A percentile compares a stretch with the other conserved stretches of the same genome.
Evolutionary conservation across 1,140 invertebrate genomes (phyloP).

Genomic region (Aphaenogaster rudis): DNA sequence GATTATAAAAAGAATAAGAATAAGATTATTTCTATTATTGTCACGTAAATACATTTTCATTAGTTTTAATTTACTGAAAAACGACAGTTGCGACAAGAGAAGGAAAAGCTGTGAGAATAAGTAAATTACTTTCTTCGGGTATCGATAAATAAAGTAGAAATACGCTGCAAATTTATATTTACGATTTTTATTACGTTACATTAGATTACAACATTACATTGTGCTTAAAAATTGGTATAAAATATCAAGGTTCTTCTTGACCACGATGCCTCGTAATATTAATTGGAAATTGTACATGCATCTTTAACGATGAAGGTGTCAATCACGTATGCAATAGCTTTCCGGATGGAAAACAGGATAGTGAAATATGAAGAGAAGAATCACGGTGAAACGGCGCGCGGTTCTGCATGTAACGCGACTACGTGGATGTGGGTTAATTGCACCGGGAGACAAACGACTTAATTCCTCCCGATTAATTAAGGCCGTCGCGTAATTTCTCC

Average conservation of each 20-base stretch:
- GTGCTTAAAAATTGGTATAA: not conserved
- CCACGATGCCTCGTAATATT: not conserved
- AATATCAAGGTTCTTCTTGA: not conserved
- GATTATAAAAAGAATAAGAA: not conserved
- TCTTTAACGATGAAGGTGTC: not conserved
- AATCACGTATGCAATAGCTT: not conserved
- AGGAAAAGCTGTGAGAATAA: not conserved
- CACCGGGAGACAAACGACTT: slow-evolving; percentile 82
- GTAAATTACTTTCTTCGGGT: not conserved
- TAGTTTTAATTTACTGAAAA: slow-evolving; percentile 12
- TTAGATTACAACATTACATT: not conserved
- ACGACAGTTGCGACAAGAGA: not conserved
- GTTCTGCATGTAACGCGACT: slow-evolving; percentile 50
- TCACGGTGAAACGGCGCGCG: slow-evolving; percentile 19
- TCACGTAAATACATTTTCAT: not conserved
- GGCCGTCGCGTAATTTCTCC: slow-evolving; percentile 80
- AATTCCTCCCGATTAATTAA: slow-evolving; percentile 83
- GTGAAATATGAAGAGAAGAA: not conserved
- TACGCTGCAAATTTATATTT: not conserved
- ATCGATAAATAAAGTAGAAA: not conserved
- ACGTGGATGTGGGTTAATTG: slow-evolving; percentile 78
- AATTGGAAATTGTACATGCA: not conserved
- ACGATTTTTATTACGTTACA: not conserved
- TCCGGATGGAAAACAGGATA: not conserved
- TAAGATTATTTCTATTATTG: not conserved